phyloP scores from a whole-genome alignment of 2,797 vertebrate species.

The Notoglanidium macrostoma region DNA sequence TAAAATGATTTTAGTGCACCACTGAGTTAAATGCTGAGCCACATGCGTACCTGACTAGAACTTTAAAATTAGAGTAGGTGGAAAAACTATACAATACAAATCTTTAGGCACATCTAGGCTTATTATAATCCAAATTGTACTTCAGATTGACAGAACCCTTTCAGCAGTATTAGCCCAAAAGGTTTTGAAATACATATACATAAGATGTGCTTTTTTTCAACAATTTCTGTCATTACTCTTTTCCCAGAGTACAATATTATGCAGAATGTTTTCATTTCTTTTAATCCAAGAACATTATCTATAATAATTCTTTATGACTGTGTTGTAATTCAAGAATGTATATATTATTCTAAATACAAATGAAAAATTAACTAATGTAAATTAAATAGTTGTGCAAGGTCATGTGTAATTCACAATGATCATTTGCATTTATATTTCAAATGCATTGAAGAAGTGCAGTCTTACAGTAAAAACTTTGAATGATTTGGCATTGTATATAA shows the following conservation, averaged over 20 bases:
- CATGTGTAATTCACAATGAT: too few relatives aligned
- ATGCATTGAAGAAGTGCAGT: not conserved
- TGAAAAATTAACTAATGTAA: not conserved
- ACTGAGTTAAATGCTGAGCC: not conserved
- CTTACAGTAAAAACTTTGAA: not conserved
- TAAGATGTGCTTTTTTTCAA: not conserved
- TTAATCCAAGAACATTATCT: not conserved
- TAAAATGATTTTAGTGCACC: too few relatives aligned
- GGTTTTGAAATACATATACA: not conserved
- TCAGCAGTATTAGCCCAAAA: not conserved
- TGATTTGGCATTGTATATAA: not conserved
- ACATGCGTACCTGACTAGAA: not conserved
- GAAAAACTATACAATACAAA: not conserved
- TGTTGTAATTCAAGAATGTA: not conserved
- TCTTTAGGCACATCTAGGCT: not conserved
- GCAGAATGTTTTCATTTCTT: not conserved
- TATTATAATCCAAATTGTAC: not conserved
- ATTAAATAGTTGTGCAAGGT: not conserved
- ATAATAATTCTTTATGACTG: not conserved
- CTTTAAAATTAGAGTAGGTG: not conserved
- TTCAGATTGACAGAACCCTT: not conserved
- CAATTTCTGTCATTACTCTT: not conserved
- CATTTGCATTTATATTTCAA: not conserved
- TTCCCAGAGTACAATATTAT: not conserved
- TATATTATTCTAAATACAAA: not conserved